These are phyloP conservation scores for Serrognathus titanus DNA, from an alignment of 2,888 invertebrate genomes.

Conservation along the genomic window DNA sequence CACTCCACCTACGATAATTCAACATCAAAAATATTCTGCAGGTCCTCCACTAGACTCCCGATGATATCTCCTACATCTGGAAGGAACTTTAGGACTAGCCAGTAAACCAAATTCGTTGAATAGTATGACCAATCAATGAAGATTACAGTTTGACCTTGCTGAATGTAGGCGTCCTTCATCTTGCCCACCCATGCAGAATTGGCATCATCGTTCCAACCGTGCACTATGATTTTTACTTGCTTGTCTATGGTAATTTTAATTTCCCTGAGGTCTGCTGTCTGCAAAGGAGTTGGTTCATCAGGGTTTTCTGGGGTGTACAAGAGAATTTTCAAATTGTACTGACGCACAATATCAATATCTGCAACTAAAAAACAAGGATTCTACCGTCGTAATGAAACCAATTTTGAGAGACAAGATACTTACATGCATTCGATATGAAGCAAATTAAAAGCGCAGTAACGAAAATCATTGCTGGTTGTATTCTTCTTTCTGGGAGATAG, in stretches of 20 bases:
- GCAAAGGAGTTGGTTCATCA: too few relatives aligned
- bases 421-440: too few relatives aligned
- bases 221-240: conserved; percentile 6
- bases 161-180: conserved; percentile 1
- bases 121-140: background rate
- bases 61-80: conserved; percentile 3
- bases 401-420: too few relatives aligned
- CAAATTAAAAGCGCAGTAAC: too few relatives aligned
- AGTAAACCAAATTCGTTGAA: background rate
- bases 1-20: conserved; percentile 1
- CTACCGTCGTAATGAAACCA: too few relatives aligned
- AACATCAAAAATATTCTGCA: conserved; percentile 2
- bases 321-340: too few relatives aligned
- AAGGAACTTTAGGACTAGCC: background rate
- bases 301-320: too few relatives aligned
- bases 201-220: conserved; percentile 7
- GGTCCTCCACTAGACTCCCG: conserved; percentile 2
- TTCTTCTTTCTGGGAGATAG: too few relatives aligned
- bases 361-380: too few relatives aligned
- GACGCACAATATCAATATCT: too few relatives aligned
- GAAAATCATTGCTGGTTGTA: too few relatives aligned
- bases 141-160: background rate
- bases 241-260: background rate
- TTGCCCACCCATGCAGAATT: conserved; percentile 2
- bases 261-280: background rate